Evolutionary conservation across 53 echinoderm and acorn worm genomes (phyloP).

Genomic region (Apostichopus leukothele): DNA sequence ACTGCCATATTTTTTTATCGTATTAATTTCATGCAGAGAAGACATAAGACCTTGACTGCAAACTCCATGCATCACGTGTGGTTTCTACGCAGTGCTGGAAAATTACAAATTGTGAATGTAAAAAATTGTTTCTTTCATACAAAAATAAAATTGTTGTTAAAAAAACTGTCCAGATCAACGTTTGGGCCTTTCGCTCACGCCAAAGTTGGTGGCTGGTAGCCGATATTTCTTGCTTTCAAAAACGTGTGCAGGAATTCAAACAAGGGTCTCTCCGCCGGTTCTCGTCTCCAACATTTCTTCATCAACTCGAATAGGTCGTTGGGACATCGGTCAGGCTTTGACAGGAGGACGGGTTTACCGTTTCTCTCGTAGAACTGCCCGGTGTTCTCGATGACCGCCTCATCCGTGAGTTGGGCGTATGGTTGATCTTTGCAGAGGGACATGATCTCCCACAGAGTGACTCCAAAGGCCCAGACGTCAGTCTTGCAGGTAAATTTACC

Average conservation of each 20-base stretch:
- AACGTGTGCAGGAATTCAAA: conserved; percentile 86
- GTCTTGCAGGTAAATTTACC: conserved; percentile 93
- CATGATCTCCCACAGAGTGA: conserved; percentile 99
- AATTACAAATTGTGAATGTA: too few species aligned
- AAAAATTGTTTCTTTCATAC: not conserved
- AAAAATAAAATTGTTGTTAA: not conserved
- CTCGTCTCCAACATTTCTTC: conserved; percentile 87
- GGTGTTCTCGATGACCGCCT: conserved; percentile 95
- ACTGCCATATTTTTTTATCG: too few species aligned
- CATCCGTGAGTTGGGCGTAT: conserved; percentile 76
- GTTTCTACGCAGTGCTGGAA: too few species aligned
- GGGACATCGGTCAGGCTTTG: conserved; percentile 78
- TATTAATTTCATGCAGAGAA: too few species aligned
- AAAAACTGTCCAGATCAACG: too few species aligned
- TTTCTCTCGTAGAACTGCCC: conserved; percentile 92
- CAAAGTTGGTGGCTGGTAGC: conserved; percentile 78
- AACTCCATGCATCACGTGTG: too few species aligned
- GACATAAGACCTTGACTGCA: too few species aligned
- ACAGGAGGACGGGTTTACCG: conserved; percentile 69
- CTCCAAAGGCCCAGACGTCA: conserved; percentile 96
- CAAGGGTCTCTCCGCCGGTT: conserved; percentile 67
- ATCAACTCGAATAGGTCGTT: conserved; percentile 90
- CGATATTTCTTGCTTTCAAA: conserved; percentile 86
- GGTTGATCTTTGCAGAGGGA: conserved; percentile 91
- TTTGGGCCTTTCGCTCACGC: not conserved